These are phyloP conservation scores for Macroglossus sobrinus DNA, from an alignment of 2,113 vertebrate genomes.

Conservation along the genomic window DNA sequence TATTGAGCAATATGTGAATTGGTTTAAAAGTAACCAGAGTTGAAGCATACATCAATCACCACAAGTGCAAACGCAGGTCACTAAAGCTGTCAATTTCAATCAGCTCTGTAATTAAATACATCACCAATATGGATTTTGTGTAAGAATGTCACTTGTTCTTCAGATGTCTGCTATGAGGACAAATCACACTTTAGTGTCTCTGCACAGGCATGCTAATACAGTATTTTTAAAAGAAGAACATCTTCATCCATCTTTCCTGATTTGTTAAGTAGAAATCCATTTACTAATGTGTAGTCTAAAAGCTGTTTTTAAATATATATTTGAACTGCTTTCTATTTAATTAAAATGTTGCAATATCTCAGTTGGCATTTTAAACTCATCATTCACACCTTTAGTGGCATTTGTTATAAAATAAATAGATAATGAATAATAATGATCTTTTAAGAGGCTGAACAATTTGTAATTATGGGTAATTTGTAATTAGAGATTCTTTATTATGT, in stretches of 20 bases:
- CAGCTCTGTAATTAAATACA: constrained; percentile 90
- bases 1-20: constrained; percentile 82
- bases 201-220: constrained; percentile 80
- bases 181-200: constrained; percentile 80
- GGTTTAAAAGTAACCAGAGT: constrained; percentile 84
- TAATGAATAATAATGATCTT: constrained; percentile 64
- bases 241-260: constrained; percentile 81
- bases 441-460: constrained; percentile 67
- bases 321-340: constrained; percentile 64
- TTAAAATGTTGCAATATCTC: constrained; percentile 44
- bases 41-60: constrained; percentile 85
- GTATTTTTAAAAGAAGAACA: constrained; percentile 79
- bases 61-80: constrained; percentile 84
- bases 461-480: constrained; percentile 74
- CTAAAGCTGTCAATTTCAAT: constrained; percentile 88
- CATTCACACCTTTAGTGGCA: constrained; percentile 61
- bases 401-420: constrained; percentile 68
- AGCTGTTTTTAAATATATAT: constrained; percentile 73
- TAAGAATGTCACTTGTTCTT: constrained; percentile 87
- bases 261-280: constrained; percentile 77
- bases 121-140: constrained; percentile 89
- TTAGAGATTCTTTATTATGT: constrained; percentile 70
- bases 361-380: constrained; percentile 66
- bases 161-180: constrained; percentile 82
- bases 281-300: constrained; percentile 73